These are phyloP conservation scores for Brachionichthys hirsutus DNA, from an alignment of 2,113 vertebrate species.

Conservation along the genomic window DNA sequence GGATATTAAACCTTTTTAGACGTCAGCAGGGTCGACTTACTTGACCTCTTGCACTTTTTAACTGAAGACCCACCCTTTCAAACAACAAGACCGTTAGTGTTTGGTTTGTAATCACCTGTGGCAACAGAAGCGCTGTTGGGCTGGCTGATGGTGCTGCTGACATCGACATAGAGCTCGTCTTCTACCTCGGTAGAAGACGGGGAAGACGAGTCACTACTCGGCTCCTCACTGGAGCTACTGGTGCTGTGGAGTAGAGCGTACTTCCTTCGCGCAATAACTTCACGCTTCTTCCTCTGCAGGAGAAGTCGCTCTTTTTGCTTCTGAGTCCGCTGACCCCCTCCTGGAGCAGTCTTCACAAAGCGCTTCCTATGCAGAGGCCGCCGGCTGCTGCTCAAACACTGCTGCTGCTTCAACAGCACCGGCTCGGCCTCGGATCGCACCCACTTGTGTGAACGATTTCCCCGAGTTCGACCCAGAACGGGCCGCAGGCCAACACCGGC, in stretches of 20 bases:
- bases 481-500: conserved; percentile 68
- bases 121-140: conserved; percentile 85
- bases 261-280: conserved; percentile 90
- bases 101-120: conserved; percentile 81
- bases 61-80: not conserved
- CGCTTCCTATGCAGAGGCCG: conserved; percentile 89
- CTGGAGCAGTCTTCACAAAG: conserved; percentile 85
- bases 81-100: not conserved
- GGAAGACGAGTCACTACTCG: conserved; percentile 89
- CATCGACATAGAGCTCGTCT: conserved; percentile 92
- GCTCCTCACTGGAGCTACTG: conserved; percentile 95
- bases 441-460: conserved; percentile 89
- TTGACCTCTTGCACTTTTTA: too few relatives aligned
- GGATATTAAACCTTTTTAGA: too few relatives aligned
- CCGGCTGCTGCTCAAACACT: conserved; percentile 83
- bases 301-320: conserved; percentile 94
- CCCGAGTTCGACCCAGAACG: conserved; percentile 84
- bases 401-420: conserved; percentile 90
- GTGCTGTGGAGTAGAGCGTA: conserved; percentile 92
- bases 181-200: conserved; percentile 92
- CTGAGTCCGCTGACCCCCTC: conserved; percentile 87
- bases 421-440: conserved; percentile 87
- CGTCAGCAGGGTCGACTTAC: too few relatives aligned
- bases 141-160: conserved; percentile 86
- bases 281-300: conserved; percentile 93